phyloP scores from a whole-genome alignment of 1,140 invertebrate species.

The Drosophila cardini region DNA sequence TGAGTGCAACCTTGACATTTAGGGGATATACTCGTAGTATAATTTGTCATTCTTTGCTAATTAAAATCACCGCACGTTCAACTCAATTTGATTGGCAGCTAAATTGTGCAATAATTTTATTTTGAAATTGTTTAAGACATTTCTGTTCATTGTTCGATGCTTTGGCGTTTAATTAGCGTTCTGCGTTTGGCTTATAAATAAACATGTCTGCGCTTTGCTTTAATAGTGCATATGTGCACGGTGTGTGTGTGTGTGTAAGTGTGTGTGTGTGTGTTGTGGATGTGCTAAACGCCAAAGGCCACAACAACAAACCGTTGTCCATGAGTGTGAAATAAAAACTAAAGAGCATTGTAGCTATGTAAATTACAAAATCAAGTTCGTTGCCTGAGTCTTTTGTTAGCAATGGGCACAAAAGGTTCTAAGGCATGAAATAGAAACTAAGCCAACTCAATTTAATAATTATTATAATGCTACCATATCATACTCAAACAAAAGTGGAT shows the following conservation, averaged over 20 bases:
- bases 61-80: constrained; percentile 68
- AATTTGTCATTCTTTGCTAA: constrained; percentile 73
- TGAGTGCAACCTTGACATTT: constrained; percentile 71
- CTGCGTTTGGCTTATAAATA: constrained; percentile 69
- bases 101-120: constrained; percentile 69
- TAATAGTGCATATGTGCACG: constrained; percentile 49
- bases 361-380: constrained; percentile 83
- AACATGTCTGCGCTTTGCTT: constrained; percentile 49
- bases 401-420: constrained; percentile 74
- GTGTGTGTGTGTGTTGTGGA: constrained; percentile 20
- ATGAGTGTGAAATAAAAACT: constrained; percentile 75
- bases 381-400: constrained; percentile 76
- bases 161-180: constrained; percentile 69
- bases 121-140: constrained; percentile 55
- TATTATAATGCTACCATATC: constrained; percentile 39
- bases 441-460: constrained; percentile 54
- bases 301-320: constrained; percentile 60
- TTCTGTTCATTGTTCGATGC: constrained; percentile 25
- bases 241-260: constrained; percentile 41
- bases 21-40: background rate
- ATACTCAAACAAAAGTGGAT: constrained; percentile 28
- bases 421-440: constrained; percentile 66
- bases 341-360: constrained; percentile 60
- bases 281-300: constrained; percentile 72
- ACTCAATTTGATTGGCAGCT: constrained; percentile 70